A percentile compares a stretch with the other conserved stretches of the same genome.
phyloP scores from a whole-genome alignment of 2,113 vertebrate genomes.

The Cyprinodon variegatus region DNA sequence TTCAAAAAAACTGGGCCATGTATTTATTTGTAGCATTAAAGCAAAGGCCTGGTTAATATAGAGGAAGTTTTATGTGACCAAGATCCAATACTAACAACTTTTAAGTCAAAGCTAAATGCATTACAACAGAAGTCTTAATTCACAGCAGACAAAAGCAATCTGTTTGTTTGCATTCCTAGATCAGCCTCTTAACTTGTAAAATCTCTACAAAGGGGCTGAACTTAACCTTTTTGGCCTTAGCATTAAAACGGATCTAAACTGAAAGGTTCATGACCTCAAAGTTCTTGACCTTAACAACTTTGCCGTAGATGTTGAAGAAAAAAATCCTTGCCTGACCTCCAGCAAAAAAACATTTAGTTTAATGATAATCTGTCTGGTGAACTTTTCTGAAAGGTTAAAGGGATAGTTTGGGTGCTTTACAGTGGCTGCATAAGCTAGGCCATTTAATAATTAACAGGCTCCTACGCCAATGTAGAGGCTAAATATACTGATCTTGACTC shows the following conservation, averaged over 20 bases:
- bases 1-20: neutral
- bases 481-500: neutral
- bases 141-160: conserved; percentile 1
- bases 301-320: neutral
- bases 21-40: neutral
- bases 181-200: conserved; percentile 11
- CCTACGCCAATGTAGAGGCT: too few species aligned
- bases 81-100: neutral
- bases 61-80: neutral
- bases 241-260: conserved; percentile 25
- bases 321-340: neutral
- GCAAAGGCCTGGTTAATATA: neutral
- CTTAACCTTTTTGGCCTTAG: conserved; percentile 19
- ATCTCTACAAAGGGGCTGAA: conserved; percentile 14
- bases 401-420: neutral
- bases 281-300: conserved; percentile 12
- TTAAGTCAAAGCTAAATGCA: neutral
- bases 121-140: neutral
- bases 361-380: conserved; percentile 2
- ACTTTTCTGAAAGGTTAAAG: neutral
- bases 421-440: neutral
- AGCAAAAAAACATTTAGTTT: neutral
- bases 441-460: neutral
- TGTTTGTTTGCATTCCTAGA: neutral
- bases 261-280: conserved; percentile 20